These are phyloP conservation scores for Ciconia boyciana DNA, from an alignment of 2,113 vertebrate species.

Conservation along the genomic window DNA sequence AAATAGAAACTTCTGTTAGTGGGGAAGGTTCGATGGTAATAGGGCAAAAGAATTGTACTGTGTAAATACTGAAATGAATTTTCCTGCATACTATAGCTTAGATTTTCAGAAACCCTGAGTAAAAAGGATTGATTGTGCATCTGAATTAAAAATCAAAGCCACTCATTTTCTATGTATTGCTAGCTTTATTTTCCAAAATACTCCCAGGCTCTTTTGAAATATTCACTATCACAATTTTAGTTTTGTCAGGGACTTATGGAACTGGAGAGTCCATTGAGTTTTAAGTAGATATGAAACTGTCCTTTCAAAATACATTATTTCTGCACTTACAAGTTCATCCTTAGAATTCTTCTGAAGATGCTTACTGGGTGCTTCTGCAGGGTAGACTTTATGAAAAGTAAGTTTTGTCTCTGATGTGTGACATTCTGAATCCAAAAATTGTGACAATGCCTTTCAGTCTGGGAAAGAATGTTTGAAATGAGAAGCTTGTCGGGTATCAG, in stretches of 20 bases:
- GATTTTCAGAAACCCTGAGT: neutral
- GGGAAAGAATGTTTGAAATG: neutral
- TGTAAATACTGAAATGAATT: neutral
- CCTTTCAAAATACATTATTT: neutral
- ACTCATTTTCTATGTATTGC: neutral
- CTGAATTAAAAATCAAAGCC: neutral
- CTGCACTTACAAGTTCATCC: neutral
- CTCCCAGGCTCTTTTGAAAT: neutral
- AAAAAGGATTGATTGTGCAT: neutral
- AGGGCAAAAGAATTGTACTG: neutral
- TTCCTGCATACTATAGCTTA: neutral
- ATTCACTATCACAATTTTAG: neutral
- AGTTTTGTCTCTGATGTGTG: neutral
- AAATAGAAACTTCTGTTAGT: neutral
- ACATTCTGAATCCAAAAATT: neutral
- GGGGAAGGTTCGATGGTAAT: neutral
- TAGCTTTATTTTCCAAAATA: neutral
- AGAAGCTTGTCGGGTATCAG: neutral
- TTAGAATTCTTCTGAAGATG: neutral
- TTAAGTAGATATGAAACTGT: neutral
- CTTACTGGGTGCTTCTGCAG: neutral
- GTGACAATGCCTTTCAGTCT: neutral
- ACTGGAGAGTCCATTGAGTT: neutral
- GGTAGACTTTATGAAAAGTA: neutral
- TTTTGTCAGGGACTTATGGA: neutral